Base-by-base conservation (phyloP, 2,797 vertebrate species). In the Balearica regulorum region DNA sequence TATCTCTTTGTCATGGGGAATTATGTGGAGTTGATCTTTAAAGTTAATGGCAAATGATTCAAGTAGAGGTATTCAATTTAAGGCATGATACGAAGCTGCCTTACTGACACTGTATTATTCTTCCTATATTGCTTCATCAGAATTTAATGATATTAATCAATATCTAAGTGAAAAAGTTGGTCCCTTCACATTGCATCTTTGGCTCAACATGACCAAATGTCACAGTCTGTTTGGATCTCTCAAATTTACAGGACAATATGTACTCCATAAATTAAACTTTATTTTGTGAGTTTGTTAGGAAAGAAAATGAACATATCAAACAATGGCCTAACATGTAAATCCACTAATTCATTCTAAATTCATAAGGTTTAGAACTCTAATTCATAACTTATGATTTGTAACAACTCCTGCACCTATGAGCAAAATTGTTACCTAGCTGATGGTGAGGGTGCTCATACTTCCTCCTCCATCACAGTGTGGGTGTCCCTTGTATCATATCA, bases 391-490 rank as follows among this genome's bases (percentile, higher is more conserved):
- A 11, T 8, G 66, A 41, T 71, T 58, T 2, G 1, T 66, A 35
- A 66, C 26, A n/a, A 39, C 39, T 55, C 31, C 29, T 43, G 51
- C 10, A 31, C 9, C 62, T 69, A 17, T 69, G 48, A 60, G 15
- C 0, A 0, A 54, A 61, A 80, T 33, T 4, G 13, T 73, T 68
- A 80, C 16, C 16, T 55, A 54, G 21, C 9, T 1, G 1, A 41
- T 4, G 18, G 24, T 57, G 24, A 49, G 33, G 24, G 21, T 19
- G 21, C 17, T 53, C 48, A 5, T 53, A 13, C 29, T 35, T 79
- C 19, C 24, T 33, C 19, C 51, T 46, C 31, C 1, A 0, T 46
- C 51, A 51, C 1, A 0, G 6, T 46, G 29, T 16, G 8, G 20
- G 10, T n/a, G 39, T 51, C 35, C 37, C 16, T 29, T 78, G 28